Conservation (phyloP, 2,888 invertebrate species). For the Diogma glabrata region DNA sequence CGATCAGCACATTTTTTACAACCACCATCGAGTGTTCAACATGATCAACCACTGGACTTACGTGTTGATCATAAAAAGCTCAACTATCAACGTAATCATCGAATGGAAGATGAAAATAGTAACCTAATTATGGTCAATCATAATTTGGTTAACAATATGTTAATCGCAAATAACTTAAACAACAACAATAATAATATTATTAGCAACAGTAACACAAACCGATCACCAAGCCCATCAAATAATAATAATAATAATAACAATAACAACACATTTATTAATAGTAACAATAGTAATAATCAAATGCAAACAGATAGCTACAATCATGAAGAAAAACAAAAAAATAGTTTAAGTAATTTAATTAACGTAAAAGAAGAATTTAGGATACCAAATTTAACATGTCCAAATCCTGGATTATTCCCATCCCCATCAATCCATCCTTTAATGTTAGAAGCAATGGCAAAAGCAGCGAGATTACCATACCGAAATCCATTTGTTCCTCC, state of each 20-base stretch:
- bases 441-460: constrained; percentile 58
- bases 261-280: constrained; percentile 15
- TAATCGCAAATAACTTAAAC: constrained; percentile 30
- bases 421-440: constrained; percentile 50
- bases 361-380: constrained; percentile 29
- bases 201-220: constrained; percentile 19
- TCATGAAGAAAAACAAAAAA: constrained; percentile 17
- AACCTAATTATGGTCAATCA: constrained; percentile 50
- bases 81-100: constrained; percentile 34
- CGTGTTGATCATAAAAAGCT: constrained; percentile 73
- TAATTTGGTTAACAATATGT: constrained; percentile 41
- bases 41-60: constrained; percentile 76
- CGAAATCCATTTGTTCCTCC: constrained; percentile 41
- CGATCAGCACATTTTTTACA: constrained; percentile 34
- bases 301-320: constrained; percentile 20
- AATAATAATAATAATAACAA: constrained; percentile 22
- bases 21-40: constrained; percentile 25
- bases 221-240: constrained; percentile 21
- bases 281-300: constrained; percentile 13
- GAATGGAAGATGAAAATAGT: constrained; percentile 75
- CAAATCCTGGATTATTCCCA: constrained; percentile 41
- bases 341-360: constrained; percentile 12
- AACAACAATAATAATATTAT: constrained; percentile 20
- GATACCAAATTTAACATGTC: constrained; percentile 31
- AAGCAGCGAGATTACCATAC: constrained; percentile 47